A percentile compares a stretch with the other conserved stretches of the same genome.
Evolutionary conservation across 2,797 vertebrate genomes (phyloP).

Genomic region (Notamacropus eugenii): DNA sequence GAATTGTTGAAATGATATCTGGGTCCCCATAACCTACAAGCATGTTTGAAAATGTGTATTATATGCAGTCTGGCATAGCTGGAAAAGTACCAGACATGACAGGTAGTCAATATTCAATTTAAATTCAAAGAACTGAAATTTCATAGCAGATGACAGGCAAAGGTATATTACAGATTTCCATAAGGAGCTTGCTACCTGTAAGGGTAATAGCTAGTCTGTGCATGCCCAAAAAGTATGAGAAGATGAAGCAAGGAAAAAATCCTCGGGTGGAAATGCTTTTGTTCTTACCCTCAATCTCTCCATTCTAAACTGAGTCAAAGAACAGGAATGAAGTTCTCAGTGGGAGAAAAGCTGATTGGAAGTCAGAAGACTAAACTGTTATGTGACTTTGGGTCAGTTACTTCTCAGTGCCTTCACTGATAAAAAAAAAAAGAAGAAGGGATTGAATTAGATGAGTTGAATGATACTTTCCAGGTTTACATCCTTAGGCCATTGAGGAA

Average conservation of each 20-base stretch:
- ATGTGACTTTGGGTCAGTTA: not conserved
- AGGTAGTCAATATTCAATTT: not conserved
- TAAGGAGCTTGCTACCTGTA: not conserved
- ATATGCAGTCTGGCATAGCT: not conserved
- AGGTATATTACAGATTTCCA: not conserved
- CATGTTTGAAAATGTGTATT: slow-evolving; percentile 15
- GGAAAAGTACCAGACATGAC: slow-evolving; percentile 20
- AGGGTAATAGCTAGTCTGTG: not conserved
- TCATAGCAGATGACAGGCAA: not conserved
- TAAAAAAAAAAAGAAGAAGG: not conserved
- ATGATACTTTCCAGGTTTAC: not conserved
- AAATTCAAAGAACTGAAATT: slow-evolving; percentile 27
- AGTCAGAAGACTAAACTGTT: not conserved
- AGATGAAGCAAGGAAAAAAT: not conserved
- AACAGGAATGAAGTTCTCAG: not conserved
- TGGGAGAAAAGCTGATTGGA: not conserved
- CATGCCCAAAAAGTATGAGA: not conserved
- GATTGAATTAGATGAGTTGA: not conserved
- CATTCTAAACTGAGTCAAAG: not conserved
- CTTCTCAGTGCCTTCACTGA: not conserved
- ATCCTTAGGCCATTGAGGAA: not conserved
- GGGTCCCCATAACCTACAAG: not conserved
- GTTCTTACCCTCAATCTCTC: not conserved
- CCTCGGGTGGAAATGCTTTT: not conserved
- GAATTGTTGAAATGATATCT: slow-evolving; percentile 43